These are phyloP conservation scores for Dicaeum eximium DNA, from an alignment of 2,113 vertebrate genomes.

Conservation along the genomic window DNA sequence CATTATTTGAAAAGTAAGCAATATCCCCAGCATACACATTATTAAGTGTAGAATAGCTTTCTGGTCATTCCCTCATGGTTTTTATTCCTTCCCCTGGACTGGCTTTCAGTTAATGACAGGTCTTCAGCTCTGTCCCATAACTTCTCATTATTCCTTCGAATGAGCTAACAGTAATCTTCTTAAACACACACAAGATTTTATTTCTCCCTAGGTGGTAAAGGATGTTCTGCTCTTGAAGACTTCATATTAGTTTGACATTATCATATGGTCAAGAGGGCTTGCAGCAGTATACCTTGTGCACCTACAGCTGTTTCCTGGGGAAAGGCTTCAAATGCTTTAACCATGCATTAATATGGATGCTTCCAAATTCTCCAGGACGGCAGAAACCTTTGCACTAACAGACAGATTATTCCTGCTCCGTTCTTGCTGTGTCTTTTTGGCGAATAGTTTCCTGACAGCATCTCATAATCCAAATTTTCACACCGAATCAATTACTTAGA, in stretches of 20 bases:
- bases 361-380: background rate
- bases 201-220: constrained; percentile 11
- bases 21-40: background rate
- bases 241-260: background rate
- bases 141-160: constrained; percentile 39
- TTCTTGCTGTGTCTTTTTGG: too few relatives aligned
- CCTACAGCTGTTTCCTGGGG: background rate
- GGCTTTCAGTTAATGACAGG: background rate
- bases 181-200: constrained; percentile 18
- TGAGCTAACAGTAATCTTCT: constrained; percentile 34
- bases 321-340: background rate
- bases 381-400: background rate
- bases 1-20: background rate
- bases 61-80: background rate
- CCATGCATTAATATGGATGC: background rate
- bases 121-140: constrained; percentile 5
- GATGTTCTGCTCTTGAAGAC: background rate
- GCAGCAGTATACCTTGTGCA: background rate
- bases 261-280: background rate
- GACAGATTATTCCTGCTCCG: background rate
- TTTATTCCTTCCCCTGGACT: background rate
- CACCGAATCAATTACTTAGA: background rate
- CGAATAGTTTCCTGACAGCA: background rate
- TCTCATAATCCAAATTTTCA: background rate
- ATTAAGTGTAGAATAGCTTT: background rate